Evolutionary conservation across 1,140 invertebrate genomes (phyloP), one percentile per base, ranked within the genome.

Genomic region (Drosophila takahashii): DNA sequence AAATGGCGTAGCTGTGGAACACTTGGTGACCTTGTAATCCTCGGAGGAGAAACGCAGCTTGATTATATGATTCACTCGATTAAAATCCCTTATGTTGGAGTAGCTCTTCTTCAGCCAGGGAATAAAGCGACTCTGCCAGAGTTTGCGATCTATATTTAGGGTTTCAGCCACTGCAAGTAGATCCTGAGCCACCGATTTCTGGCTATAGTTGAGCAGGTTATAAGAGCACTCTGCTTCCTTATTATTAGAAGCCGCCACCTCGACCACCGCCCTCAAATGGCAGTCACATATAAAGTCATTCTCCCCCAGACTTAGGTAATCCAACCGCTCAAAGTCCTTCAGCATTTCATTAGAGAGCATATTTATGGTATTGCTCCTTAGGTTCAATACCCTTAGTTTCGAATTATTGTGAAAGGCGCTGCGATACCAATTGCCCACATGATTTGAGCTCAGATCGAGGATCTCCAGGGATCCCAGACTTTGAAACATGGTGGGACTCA

Each of bases 231-330:
- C 73, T 6, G 77, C 76, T 10, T 81, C 50, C 26, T 81, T 84
- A 27, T 90, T 92, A 42, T 92, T 92, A 0, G 47, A 32, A 2
- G 85, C 80, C 0, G 92, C 93, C 10, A 92, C 62, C 16, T 94
- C 93, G 16, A 92, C 92, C 0, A 95, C 81, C 10, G 93, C 91
- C 58, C 93, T 91, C 0, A 92, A 53, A 6, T 92, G 59, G 60
- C 94, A 93, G 60, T 93, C 93, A 58, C 94, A 95, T 0, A 94
- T 77, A 8, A 95, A 92, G 16, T 92, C 91, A 71, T 95, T 95
- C 0, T 90, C 85, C 0, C 93, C 92, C 0, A 94, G 27, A 13
- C 92, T 92, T 0, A 94, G 65, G 32, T 79, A 90, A 16, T 83
- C 79, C 11, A 81, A 93, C 9, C 15, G 81, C 70, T 47, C 80